A percentile compares a stretch with the other conserved stretches of the same genome.
These are phyloP conservation scores for Sciurus vulgaris DNA, from an alignment of 2,797 vertebrate genomes.

Conservation along the genomic window DNA sequence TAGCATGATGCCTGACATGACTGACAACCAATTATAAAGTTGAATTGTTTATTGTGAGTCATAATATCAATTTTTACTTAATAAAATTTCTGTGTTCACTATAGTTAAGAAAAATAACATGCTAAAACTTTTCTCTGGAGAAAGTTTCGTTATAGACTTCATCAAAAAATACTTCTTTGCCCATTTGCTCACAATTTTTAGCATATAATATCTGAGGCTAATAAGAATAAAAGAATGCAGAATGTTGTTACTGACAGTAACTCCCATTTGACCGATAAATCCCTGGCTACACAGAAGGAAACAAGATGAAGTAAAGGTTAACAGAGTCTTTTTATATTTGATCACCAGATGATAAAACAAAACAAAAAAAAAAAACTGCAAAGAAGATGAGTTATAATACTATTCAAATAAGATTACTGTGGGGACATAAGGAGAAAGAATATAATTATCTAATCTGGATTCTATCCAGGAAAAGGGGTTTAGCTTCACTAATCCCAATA, in stretches of 20 bases:
- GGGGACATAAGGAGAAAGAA: not conserved
- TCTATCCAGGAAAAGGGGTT: not conserved
- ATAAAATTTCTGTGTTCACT: slow-evolving; percentile 42
- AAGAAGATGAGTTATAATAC: not conserved
- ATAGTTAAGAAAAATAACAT: not conserved
- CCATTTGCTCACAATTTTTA: not conserved
- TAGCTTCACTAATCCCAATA: not conserved
- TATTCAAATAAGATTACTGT: slow-evolving; percentile 1
- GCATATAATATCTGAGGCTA: not conserved
- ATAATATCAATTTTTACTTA: slow-evolving; percentile 68
- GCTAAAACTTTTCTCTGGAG: not conserved
- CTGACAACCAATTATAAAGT: slow-evolving; percentile 78
- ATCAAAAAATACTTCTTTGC: not conserved
- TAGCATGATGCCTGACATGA: not conserved
- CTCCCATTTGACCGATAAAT: not conserved
- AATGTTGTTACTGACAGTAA: not conserved
- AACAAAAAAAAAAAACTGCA: not conserved
- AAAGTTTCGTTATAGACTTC: not conserved
- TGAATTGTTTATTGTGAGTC: slow-evolving; percentile 58
- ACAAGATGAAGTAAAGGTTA: not conserved
- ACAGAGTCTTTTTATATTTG: not conserved
- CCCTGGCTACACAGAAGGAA: not conserved
- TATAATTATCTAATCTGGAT: not conserved
- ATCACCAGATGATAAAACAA: not conserved
- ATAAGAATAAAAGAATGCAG: not conserved